These are phyloP conservation scores for Ceratoteleas bidentatus DNA, from an alignment of 1,140 invertebrate species.

Conservation along the genomic window DNA sequence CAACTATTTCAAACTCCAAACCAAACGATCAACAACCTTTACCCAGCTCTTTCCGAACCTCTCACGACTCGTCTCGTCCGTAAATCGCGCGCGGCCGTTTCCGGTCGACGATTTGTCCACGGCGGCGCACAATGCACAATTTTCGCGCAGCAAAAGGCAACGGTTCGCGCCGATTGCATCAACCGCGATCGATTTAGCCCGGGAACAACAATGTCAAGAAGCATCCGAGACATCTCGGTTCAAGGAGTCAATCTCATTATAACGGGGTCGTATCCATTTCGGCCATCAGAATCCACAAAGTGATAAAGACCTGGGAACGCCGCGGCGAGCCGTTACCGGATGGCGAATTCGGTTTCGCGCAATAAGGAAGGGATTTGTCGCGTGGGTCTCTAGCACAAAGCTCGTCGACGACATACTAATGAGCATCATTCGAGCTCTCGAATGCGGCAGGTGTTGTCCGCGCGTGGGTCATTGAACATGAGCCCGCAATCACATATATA, in stretches of 20 bases:
- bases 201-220: not conserved
- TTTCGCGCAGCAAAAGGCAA: too few relatives aligned
- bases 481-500: slow-evolving; percentile 26
- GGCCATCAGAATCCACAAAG: slow-evolving; percentile 18
- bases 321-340: slow-evolving; percentile 19
- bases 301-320: slow-evolving; percentile 28
- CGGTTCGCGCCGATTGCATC: too few relatives aligned
- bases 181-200: not conserved
- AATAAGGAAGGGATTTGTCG: slow-evolving; percentile 62
- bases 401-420: slow-evolving; percentile 61
- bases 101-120: too few relatives aligned
- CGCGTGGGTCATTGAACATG: slow-evolving; percentile 52
- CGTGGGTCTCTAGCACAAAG: slow-evolving; percentile 51
- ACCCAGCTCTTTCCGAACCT: too few relatives aligned
- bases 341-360: slow-evolving; percentile 36
- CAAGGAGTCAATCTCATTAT: slow-evolving; percentile 46
- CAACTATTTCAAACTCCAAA: too few relatives aligned
- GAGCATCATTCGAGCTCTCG: slow-evolving; percentile 36
- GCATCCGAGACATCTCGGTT: slow-evolving; percentile 18
- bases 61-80: too few relatives aligned
- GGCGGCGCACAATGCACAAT: too few relatives aligned
- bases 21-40: too few relatives aligned
- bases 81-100: too few relatives aligned
- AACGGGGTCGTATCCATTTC: slow-evolving; percentile 35
- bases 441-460: slow-evolving; percentile 64